Base-by-base conservation (phyloP, 2,888 invertebrate genomes). In the Ryuthela nishihirai region DNA sequence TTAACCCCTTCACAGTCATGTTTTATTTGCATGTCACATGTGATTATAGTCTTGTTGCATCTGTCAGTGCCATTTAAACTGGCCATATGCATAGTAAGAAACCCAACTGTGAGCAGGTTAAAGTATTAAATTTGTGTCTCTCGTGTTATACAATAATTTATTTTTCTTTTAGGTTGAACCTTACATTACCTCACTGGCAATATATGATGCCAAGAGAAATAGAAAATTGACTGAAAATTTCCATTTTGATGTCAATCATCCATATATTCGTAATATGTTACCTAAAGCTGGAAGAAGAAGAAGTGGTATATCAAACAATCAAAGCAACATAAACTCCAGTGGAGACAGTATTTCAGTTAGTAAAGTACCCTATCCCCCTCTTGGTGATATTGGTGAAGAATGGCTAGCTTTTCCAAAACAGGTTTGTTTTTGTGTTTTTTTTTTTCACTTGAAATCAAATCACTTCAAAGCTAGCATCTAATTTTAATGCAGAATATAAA, bases 151-250 rank as follows among this genome's bases (percentile, higher is more conserved):
- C n/a, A n/a, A 10, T 26, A 6, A 29, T 3, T 45, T 18, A 44
- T 12, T 39, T 34, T 49, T 15, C 7, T 65, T 67, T 29, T 70
- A 82, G 77, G 86, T 97, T 48, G 98, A 98, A 73, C 97, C 98
- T 0, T 97, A 97, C 76, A 88, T 88, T 72, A 86, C 94, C 18
- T 84, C 87, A 42, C 76, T 98, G 66, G 86, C 91, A 53, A 76
- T 98, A 36, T 98, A 89, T 75, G 97, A 98, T 78, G 88, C 87
- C 5, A 85, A 85, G 70, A 84, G 84, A 66, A 87, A 87, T 32
- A 82, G 84, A 71, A 95, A 95, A 76, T 78, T 97, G 64, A 88
- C 92, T 2, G 95, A 95, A 74, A 92, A 91, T 76, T 94, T 94
- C 77, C 85, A 91, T 74, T 89, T 90, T 71, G 88, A 91, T 73